These are phyloP conservation scores for Adineta ricciae DNA, from an alignment of 2,888 invertebrate genomes.

Conservation along the genomic window DNA sequence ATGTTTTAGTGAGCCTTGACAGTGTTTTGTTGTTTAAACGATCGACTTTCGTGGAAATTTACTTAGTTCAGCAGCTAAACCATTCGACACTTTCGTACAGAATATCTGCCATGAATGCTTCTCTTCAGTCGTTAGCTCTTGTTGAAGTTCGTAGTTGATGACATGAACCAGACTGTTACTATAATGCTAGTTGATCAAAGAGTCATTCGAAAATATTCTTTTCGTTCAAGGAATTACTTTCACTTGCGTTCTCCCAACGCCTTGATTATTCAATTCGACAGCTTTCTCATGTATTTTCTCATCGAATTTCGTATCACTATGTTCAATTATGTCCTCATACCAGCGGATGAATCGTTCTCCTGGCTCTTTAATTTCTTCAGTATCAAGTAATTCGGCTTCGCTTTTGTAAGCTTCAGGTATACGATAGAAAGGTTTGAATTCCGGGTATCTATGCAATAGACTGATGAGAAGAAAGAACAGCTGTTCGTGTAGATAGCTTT, in stretches of 20 bases:
- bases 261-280: background rate
- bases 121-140: background rate
- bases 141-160: background rate
- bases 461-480: background rate
- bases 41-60: background rate
- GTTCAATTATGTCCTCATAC: background rate
- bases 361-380: background rate
- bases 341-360: background rate
- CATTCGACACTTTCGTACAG: background rate
- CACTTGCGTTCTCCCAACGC: background rate
- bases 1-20: background rate
- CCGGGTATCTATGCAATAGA: background rate
- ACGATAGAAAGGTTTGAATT: background rate
- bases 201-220: background rate
- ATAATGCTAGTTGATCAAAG: background rate
- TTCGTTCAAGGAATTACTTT: background rate
- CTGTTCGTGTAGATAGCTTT: background rate
- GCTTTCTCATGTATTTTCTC: background rate
- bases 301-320: background rate
- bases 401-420: background rate
- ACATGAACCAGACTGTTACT: background rate
- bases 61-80: background rate
- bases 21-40: background rate
- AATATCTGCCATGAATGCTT: background rate
- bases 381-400: background rate